These are phyloP conservation scores for Esperia sulphurella DNA, from an alignment of 2,888 invertebrate species.

Conservation along the genomic window DNA sequence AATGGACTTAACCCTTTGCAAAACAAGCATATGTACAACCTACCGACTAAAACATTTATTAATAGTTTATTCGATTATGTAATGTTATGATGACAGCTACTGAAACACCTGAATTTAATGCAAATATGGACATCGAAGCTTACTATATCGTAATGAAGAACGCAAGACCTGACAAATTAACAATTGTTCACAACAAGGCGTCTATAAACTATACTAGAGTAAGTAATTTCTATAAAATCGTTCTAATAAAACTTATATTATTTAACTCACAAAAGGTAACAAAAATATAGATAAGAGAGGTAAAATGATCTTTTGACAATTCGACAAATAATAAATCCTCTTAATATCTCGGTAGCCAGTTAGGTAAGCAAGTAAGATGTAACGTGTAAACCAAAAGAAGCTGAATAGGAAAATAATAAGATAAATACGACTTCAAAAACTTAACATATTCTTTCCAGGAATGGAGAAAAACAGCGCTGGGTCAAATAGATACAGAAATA, in stretches of 20 bases:
- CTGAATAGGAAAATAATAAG: too few species aligned
- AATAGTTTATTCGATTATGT: too few species aligned
- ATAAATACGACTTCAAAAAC: background rate
- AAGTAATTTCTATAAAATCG: background rate
- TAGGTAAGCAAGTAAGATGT: too few species aligned
- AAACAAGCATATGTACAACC: too few species aligned
- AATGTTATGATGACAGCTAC: constrained; percentile 31
- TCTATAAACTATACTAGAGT: constrained; percentile 23
- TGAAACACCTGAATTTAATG: constrained; percentile 52
- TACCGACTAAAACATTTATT: too few species aligned
- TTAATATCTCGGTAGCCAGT: too few species aligned
- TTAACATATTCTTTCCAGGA: constrained; percentile 30
- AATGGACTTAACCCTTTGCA: too few species aligned
- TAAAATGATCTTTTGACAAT: too few species aligned
- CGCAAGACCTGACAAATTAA: constrained; percentile 51
- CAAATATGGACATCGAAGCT: constrained; percentile 53
- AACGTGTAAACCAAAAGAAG: too few species aligned
- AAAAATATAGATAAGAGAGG: too few species aligned
- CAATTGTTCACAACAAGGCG: constrained; percentile 38
- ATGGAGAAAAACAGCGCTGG: constrained; percentile 49
- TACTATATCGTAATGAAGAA: constrained; percentile 46
- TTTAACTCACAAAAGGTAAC: too few species aligned
- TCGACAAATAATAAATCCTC: too few species aligned
- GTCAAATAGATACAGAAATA: constrained; percentile 46
- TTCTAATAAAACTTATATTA: background rate